Percentiles rank a stretch among this genome's conserved stretches.
These are phyloP conservation scores for Saxicola maurus DNA, from an alignment of 2,797 vertebrate genomes.

Conservation along the genomic window DNA sequence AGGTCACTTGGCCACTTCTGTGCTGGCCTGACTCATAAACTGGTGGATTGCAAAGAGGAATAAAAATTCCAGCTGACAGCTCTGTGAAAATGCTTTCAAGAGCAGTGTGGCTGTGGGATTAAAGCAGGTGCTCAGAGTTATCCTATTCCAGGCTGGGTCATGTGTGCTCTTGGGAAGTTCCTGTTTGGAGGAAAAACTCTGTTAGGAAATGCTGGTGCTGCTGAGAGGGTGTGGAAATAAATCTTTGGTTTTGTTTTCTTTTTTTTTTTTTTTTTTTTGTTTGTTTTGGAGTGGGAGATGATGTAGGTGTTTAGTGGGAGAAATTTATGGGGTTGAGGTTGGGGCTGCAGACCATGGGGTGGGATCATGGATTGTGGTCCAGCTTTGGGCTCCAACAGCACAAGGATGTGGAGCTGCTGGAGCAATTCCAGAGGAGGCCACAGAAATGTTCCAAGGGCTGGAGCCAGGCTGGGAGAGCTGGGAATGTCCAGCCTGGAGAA, in stretches of 20 bases:
- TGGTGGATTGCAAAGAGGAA: not conserved
- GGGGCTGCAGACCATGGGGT: not conserved
- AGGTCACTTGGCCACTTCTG: slow-evolving; percentile 2
- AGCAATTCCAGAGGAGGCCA: fast-evolving
- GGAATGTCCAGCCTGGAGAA: not conserved
- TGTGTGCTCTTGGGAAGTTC: not conserved
- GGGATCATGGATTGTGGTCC: not conserved
- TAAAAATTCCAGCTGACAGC: not conserved
- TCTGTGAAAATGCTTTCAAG: not conserved
- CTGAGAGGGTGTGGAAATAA: not conserved
- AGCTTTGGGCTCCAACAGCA: fast-evolving
- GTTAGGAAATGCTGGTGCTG: not conserved
- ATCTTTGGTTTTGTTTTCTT: too few relatives aligned
- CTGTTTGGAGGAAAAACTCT: not conserved
- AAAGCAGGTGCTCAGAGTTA: not conserved
- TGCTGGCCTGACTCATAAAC: not conserved
- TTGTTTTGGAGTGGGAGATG: not conserved
- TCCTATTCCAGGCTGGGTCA: not conserved
- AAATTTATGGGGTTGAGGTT: not conserved
- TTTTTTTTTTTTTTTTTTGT: too few relatives aligned
- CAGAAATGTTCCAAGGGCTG: fast-evolving
- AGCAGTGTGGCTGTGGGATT: not conserved
- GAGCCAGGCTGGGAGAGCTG: not conserved
- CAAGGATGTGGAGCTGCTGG: fast-evolving
- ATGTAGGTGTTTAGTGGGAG: not conserved